Percentiles rank a stretch among this genome's conserved stretches.
Conservation (phyloP, 2,888 invertebrate genomes). For the Cyclophora albipunctata region DNA sequence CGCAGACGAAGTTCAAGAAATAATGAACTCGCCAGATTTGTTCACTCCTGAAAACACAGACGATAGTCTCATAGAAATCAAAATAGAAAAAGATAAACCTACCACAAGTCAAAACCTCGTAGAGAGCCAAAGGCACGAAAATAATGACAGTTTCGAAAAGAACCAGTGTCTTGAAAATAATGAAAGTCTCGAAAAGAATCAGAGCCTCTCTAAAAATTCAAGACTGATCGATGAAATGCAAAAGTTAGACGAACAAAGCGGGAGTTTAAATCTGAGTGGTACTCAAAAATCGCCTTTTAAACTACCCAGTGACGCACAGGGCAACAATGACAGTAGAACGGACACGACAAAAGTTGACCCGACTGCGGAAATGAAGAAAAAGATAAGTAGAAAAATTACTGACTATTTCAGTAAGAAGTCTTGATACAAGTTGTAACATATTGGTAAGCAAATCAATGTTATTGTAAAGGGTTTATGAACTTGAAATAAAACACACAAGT, state of each 20-base stretch:
- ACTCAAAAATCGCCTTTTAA: slow-evolving; percentile 28
- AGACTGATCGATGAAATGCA: slow-evolving; percentile 45
- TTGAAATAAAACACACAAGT: slow-evolving; percentile 53
- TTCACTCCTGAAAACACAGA: slow-evolving; percentile 26
- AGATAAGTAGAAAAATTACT: slow-evolving; percentile 53
- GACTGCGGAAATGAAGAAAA: slow-evolving; percentile 44
- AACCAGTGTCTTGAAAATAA: no score
- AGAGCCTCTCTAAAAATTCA: not conserved
- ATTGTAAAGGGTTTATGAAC: no score
- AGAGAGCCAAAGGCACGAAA: no score
- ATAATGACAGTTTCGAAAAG: no score
- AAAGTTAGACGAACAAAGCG: slow-evolving; percentile 37
- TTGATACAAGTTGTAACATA: no score
- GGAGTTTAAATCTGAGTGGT: slow-evolving; percentile 31
- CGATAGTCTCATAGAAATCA: slow-evolving; percentile 21
- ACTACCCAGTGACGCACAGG: slow-evolving; percentile 7
- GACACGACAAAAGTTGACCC: slow-evolving; percentile 24
- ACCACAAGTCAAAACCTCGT: not conserved
- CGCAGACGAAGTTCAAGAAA: slow-evolving; percentile 16
- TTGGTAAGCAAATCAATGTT: no score
- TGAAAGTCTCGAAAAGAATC: no score
- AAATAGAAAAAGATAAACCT: slow-evolving; percentile 4
- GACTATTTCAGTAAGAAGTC: slow-evolving; percentile 59
- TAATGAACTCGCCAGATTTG: not conserved
- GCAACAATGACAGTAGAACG: slow-evolving; percentile 11